Evolutionary conservation across 2,797 vertebrate species (phyloP).

Genomic region (Liparis tanakae): DNA sequence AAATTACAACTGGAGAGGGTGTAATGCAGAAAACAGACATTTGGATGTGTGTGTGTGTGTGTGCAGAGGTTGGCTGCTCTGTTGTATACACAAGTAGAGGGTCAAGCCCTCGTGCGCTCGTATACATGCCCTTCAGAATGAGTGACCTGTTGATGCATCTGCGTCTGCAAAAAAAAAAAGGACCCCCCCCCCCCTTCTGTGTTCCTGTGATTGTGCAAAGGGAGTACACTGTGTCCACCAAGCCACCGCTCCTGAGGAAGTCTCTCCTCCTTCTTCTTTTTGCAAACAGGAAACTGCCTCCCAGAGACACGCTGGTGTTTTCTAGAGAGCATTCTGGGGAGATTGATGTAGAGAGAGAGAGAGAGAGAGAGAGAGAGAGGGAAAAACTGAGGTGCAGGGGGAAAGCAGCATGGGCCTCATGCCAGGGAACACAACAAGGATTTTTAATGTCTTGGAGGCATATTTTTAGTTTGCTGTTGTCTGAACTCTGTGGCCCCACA

Average conservation of each 20-base stretch:
- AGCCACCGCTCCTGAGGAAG: slow-evolving; percentile 80
- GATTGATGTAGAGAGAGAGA: slow-evolving; percentile 38
- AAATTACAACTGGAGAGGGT: slow-evolving; percentile 65
- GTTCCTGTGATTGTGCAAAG: slow-evolving; percentile 86
- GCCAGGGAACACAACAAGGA: slow-evolving; percentile 19
- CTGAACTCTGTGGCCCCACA: slow-evolving; percentile 20
- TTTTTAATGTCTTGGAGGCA: slow-evolving; percentile 26
- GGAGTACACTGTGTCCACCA: slow-evolving; percentile 81
- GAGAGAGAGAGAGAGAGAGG: slow-evolving; percentile 36
- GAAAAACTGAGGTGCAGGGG: slow-evolving; percentile 30
- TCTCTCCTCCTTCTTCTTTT: slow-evolving; percentile 77
- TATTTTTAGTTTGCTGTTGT: slow-evolving; percentile 16
- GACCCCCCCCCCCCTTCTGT: slow-evolving; percentile 72
- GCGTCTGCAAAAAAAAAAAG: slow-evolving; percentile 43
- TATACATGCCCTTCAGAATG: slow-evolving; percentile 16
- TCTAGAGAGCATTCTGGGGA: slow-evolving; percentile 62
- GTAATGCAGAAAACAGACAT: slow-evolving; percentile 82
- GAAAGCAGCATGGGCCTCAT: slow-evolving; percentile 43
- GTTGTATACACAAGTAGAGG: slow-evolving; percentile 7
- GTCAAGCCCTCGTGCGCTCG: slow-evolving; percentile 25
- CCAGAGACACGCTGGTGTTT: slow-evolving; percentile 65
- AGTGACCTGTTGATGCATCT: slow-evolving; percentile 36
- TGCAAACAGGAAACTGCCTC: slow-evolving; percentile 84
- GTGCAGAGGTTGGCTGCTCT: slow-evolving; percentile 1
- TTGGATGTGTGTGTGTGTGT: background rate